Evolutionary conservation across 1,140 invertebrate genomes (phyloP).

Genomic region (Ceratina calcarata): DNA sequence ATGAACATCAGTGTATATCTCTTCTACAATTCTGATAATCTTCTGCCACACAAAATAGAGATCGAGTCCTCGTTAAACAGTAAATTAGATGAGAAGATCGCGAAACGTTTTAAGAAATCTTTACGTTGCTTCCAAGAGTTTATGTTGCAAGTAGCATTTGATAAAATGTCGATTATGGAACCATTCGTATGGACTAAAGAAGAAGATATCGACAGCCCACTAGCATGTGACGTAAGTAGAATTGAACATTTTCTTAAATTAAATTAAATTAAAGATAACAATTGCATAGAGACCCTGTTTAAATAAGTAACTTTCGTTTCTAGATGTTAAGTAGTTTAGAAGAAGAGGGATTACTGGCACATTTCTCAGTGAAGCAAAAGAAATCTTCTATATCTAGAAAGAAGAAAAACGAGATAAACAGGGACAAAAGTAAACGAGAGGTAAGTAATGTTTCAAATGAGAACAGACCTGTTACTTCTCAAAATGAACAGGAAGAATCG

Average conservation of each 20-base stretch:
- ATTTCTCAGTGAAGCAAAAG: not conserved
- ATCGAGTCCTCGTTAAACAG: slow-evolving; percentile 32
- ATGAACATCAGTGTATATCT: slow-evolving; percentile 50
- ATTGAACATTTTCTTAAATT: slow-evolving; percentile 6
- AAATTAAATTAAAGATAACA: not conserved
- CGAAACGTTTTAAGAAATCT: slow-evolving; percentile 22
- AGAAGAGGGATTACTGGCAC: slow-evolving; percentile 18
- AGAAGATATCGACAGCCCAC: slow-evolving; percentile 13
- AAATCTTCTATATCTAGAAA: not conserved
- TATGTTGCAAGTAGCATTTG: slow-evolving; percentile 51
- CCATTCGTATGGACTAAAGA: slow-evolving; percentile 40
- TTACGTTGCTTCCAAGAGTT: slow-evolving; percentile 45
- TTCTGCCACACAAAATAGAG: slow-evolving; percentile 47
- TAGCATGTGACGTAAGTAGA: slow-evolving; percentile 38
- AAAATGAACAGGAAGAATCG: not conserved
- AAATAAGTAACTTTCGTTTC: slow-evolving; percentile 29
- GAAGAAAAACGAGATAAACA: not conserved
- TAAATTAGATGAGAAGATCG: not conserved
- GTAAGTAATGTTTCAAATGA: not conserved
- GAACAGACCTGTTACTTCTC: not conserved
- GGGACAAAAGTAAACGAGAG: not conserved
- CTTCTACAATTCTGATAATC: slow-evolving; percentile 46
- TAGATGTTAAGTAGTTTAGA: slow-evolving; percentile 7
- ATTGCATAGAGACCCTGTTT: not conserved
- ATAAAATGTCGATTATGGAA: slow-evolving; percentile 19